A percentile compares a stretch with the other conserved stretches of the same genome.
Conservation (phyloP, 2,113 vertebrate species). For the Xiphophorus hellerii region DNA sequence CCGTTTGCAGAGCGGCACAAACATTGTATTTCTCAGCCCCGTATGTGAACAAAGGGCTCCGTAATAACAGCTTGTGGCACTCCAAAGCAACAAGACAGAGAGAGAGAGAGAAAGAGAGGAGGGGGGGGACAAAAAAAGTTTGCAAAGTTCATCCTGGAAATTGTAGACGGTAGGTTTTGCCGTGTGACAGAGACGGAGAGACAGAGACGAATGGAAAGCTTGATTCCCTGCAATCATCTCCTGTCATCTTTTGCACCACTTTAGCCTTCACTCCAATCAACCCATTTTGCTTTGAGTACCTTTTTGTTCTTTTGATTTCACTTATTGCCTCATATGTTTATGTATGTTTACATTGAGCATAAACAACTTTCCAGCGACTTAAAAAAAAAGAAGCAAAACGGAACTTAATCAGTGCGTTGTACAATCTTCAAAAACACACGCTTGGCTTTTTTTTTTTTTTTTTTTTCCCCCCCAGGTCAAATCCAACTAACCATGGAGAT, state of each 20-base stretch:
- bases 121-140: conserved; percentile 8
- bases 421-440: conserved; percentile 30
- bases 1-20: conserved; percentile 57
- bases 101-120: too few relatives aligned
- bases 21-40: conserved; percentile 61
- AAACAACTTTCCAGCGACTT: conserved; percentile 34
- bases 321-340: conserved; percentile 58
- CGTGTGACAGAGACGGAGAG: conserved; percentile 48
- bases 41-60: conserved; percentile 65
- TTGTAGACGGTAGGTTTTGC: conserved; percentile 43
- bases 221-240: conserved; percentile 70
- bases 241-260: conserved; percentile 62
- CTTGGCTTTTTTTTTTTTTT: conserved; percentile 23
- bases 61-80: conserved; percentile 68
- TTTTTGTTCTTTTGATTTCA: conserved; percentile 66
- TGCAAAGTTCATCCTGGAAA: conserved; percentile 38
- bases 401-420: conserved; percentile 26
- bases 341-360: conserved; percentile 53
- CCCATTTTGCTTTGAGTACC: conserved; percentile 48
- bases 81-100: conserved; percentile 14
- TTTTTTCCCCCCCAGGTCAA: conserved; percentile 28
- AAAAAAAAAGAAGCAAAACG: conserved; percentile 31
- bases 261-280: conserved; percentile 57
- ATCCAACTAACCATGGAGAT: conserved; percentile 51
- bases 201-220: conserved; percentile 57